Conservation (phyloP, 2,888 invertebrate genomes). For the Oasisia sp. region DNA sequence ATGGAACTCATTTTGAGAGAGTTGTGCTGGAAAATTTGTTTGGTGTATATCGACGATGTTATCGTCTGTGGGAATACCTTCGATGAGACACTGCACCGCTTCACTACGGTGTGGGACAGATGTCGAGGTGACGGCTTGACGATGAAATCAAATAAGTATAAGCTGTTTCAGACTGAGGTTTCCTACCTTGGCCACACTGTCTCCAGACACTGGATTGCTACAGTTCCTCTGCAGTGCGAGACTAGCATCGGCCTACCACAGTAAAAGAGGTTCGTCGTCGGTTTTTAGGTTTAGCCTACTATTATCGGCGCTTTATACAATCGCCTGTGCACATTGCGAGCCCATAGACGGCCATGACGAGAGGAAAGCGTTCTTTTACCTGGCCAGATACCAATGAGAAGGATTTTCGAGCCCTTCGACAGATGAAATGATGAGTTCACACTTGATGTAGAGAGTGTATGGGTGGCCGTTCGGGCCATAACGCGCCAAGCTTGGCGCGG, state of each 20-base stretch:
- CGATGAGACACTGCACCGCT: too few relatives aligned
- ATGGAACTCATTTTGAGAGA: too few relatives aligned
- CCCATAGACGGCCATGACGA: background rate
- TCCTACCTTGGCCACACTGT: constrained; percentile 20
- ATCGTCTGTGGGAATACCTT: too few relatives aligned
- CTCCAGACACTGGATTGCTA: background rate
- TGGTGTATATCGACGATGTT: too few relatives aligned
- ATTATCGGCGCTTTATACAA: constrained; percentile 20
- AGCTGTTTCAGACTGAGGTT: constrained; percentile 31
- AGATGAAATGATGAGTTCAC: too few relatives aligned
- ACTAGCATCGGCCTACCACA: background rate
- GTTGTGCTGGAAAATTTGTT: too few relatives aligned
- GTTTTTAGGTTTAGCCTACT: background rate
- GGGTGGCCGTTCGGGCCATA: too few relatives aligned
- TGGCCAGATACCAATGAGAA: background rate
- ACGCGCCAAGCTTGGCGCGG: too few relatives aligned
- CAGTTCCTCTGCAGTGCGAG: background rate
- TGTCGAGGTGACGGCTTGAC: constrained; percentile 40
- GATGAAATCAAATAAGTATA: constrained; percentile 45
- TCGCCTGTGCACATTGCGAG: background rate
- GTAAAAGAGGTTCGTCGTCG: constrained; percentile 3
- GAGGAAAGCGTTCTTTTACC: background rate
- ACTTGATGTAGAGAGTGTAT: too few relatives aligned
- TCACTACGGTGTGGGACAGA: constrained; percentile 37
- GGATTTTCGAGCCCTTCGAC: background rate